Evolutionary conservation across 2,113 vertebrate species (phyloP), one percentile per base, ranked within the genome.

Genomic region (Tricholaema leucomelas): DNA sequence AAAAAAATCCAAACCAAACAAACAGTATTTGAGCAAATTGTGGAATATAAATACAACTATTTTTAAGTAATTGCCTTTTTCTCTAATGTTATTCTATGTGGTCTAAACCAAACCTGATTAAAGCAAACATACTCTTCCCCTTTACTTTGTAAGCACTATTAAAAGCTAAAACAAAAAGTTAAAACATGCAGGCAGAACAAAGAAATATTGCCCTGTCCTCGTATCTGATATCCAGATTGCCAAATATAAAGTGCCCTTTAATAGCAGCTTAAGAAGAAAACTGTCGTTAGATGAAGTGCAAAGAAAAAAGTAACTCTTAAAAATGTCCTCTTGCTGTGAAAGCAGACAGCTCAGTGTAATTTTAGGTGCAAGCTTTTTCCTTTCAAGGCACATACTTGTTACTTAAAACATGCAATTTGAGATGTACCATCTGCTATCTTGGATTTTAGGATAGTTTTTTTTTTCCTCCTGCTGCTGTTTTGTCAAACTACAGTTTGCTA

Each of bases 1-100:
- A 96, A 88, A 92, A 63, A 28, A 38, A 36, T 15, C 31, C 91
- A 66, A n/a, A 64, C 11, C 70, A 88, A 81, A 85, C 97, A 96
- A 97, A 97, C 97, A 97, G 94, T 98, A 98, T 98, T 98, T 98
- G 97, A 97, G 93, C 97, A 97, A 97, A 97, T 96, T 97, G 97
- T 97, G 97, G 96, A 97, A 97, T 98, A 98, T 98, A 98, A 98
- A 98, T 98, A 98, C 97, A 98, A 95, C 97, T 98, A 98, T 98
- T 98, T 98, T 98, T 97, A 97, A 98, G 96, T 97, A 98, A 96
- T 91, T 97, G 91, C 85, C 90, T 97, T 93, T 94, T 97, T 96
- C 96, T 97, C 97, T 97, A 93, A 96, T 96, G 97, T 97, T 97
- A 93, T 95, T 97, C 96, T 97, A 38, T 97, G 97, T 97, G 97